A percentile compares a stretch with the other conserved stretches of the same genome.
Conservation (phyloP, 1,140 invertebrate genomes). For the Ectropis grisescens region DNA sequence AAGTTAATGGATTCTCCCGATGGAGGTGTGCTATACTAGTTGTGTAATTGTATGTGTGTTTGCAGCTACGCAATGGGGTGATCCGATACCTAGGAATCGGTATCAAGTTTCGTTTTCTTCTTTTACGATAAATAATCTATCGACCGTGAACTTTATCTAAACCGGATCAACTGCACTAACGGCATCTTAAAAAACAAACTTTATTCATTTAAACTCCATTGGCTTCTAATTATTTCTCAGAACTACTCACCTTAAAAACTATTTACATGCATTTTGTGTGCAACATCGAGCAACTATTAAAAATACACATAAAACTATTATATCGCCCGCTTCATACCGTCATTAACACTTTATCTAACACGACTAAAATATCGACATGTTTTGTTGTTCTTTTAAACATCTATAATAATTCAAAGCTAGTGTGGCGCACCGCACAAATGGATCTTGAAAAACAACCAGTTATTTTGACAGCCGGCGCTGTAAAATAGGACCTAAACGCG, state of each 20-base stretch:
- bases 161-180: too few species aligned
- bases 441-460: conserved; percentile 64
- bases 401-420: conserved; percentile 54
- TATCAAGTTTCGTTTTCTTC: too few species aligned
- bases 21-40: conserved; percentile 23
- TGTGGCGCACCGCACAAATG: conserved; percentile 52
- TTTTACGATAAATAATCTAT: too few species aligned
- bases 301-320: background rate
- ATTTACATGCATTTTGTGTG: too few species aligned
- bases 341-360: conserved; percentile 47
- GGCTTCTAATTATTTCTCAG: too few species aligned
- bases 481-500: conserved; percentile 38
- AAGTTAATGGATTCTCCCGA: conserved; percentile 49
- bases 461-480: conserved; percentile 54
- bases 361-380: conserved; percentile 49
- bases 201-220: too few species aligned
- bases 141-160: too few species aligned
- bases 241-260: too few species aligned
- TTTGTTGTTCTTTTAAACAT: conserved; percentile 55
- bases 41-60: conserved; percentile 9
- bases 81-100: too few species aligned
- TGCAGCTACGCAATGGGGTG: background rate
- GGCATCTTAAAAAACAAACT: too few species aligned
- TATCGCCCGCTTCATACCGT: conserved; percentile 16
- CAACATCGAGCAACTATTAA: too few species aligned